Evolutionary conservation across 2,888 invertebrate species (phyloP), one percentile per base, ranked within the genome.

Genomic region (Melanotus villosus): DNA sequence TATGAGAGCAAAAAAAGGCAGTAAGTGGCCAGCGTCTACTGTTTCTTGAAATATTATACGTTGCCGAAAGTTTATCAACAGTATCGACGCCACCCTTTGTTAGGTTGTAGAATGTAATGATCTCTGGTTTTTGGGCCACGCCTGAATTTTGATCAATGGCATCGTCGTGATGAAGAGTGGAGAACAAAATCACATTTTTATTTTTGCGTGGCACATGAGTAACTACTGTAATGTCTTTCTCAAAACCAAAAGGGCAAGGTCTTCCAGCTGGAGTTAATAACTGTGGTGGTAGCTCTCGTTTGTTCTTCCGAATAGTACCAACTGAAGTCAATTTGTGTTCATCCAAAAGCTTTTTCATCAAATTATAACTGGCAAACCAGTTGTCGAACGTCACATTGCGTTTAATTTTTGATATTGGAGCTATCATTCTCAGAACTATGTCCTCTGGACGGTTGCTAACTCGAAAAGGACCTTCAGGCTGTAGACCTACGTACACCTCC

Each of bases 81-180:
- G 75, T 65, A 68, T 78, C 75, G 1, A 78, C 76, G 4, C 78
- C n/a, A 75, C 34, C 50, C 68, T 73, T 26, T 26, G 30, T 26
- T 26, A 26, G 30, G 30, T 3, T 26, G 3, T 3, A 5, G 7
- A 26, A 26, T 26, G 30, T 26, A 5, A 26, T 26, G 30, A 26
- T 26, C 7, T 26, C 30, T 5, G 30, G 30, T 26, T 26, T 26
- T 26, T 26, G 30, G 30, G 30, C 7, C 30, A 26, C 30, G 7
- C 30, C 30, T n/a, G n/a, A n/a, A n/a, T n/a, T n/a, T n/a, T n/a
- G n/a, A n/a, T n/a, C n/a, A n/a, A n/a, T n/a, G n/a, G 30, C 30
- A 26, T 26, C 30, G 30, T 26, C 7, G 30, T 26, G 30, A 26
- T 26, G 30, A 5, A 26, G 7, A 26, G 30, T 26, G 7, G 30